Base-by-base conservation (phyloP, 1,140 invertebrate species). In the Halictus rubicundus region DNA sequence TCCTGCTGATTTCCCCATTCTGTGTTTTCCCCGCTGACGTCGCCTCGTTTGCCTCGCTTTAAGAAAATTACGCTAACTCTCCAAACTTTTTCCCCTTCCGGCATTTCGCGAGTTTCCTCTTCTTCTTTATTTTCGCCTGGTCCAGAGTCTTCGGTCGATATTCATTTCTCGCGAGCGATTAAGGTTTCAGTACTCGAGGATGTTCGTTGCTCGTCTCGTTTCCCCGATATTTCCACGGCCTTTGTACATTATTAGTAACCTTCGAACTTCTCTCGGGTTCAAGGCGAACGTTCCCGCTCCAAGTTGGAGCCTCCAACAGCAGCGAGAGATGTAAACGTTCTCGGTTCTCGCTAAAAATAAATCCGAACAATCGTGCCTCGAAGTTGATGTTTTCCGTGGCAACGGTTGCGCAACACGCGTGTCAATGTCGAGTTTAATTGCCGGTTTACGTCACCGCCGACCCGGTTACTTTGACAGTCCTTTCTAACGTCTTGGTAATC, bases 231-330 rank as follows among this genome's bases (percentile, higher is more conserved):
- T 42, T 19, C 16, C 9, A 39, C 27, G 23, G 23, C 7, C 16
- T 65, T 46, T 61, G 8, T 21, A 12, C 42, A 8, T 9, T 19
- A 3, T 52, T 19, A 63, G 52, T 14, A 25, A 78, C 68, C 46
- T 64, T 57, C 49, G 46, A 78, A 78, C 68, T 71, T 78, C 49
- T 0, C 8, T 12, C 6, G 32, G 32, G 60, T 78, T 72, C 76
- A 78, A 72, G 68, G 76, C 32, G 23, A 54, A 14, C 21, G 14
- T 52, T 16, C 7, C 37, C n/a, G n/a, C n/a, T n/a, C n/a, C n/a
- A n/a, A n/a, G n/a, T n/a, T n/a, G n/a, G n/a, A n/a, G n/a, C 21
- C 21, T 16, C 46, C 16, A n/a, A 60, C 32, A 9, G 9, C 25
- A 64, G 63, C 75, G 59, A 70, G 52, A 5, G 1, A 0, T 25